A percentile compares a stretch with the other conserved stretches of the same genome.
Evolutionary conservation across 2,113 vertebrate species (phyloP).

Genomic region (Dinomys branickii): DNA sequence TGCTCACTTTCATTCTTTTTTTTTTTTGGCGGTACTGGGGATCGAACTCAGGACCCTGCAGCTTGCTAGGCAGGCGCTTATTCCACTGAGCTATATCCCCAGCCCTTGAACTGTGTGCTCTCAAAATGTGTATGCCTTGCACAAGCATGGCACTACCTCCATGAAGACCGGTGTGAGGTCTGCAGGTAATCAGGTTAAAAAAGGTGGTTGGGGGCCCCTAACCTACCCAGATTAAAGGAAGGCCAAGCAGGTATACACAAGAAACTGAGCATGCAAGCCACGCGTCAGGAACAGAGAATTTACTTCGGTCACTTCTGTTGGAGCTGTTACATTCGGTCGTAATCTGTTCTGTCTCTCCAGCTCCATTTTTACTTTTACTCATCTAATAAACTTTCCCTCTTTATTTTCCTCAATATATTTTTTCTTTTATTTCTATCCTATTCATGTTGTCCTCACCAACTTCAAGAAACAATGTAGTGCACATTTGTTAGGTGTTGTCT

Average conservation of each 20-base stretch:
- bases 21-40: no score
- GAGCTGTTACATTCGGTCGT: not conserved
- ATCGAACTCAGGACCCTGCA: no score
- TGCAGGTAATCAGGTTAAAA: not conserved
- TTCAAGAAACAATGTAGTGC: not conserved
- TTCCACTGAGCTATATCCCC: no score
- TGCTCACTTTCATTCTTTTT: no score
- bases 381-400: not conserved
- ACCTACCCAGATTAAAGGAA: not conserved
- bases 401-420: conserved; percentile 22
- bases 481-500: not conserved
- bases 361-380: not conserved
- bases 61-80: no score
- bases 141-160: not conserved
- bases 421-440: not conserved
- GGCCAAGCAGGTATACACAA: not conserved
- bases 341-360: not conserved
- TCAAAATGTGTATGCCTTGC: not conserved
- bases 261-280: not conserved
- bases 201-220: not conserved
- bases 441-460: not conserved
- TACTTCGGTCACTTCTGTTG: conserved; percentile 16
- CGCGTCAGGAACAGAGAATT: not conserved
- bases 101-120: not conserved
- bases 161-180: not conserved